Evolutionary conservation across 2,888 invertebrate species (phyloP).

Genomic region (Polyommatus iphigenia): DNA sequence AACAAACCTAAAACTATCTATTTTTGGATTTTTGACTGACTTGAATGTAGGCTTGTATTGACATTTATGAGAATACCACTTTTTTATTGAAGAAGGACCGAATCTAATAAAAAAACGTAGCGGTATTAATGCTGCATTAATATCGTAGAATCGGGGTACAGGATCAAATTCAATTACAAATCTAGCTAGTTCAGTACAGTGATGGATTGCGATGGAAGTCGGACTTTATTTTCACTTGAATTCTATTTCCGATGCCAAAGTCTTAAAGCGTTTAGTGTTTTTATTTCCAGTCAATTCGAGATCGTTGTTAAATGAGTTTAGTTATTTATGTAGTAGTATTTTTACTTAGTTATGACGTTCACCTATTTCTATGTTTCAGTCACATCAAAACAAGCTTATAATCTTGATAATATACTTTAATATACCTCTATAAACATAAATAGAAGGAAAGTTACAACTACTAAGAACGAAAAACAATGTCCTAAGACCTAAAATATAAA

Average conservation of each 20-base stretch:
- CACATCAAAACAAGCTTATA: no score
- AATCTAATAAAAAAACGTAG: background rate
- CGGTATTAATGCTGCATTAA: background rate
- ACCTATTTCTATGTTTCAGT: background rate
- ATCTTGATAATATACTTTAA: no score
- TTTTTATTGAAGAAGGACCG: no score
- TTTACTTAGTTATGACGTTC: background rate
- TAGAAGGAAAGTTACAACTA: background rate
- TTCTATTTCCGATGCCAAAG: slow-evolving; percentile 19
- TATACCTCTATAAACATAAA: no score
- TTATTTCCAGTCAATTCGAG: slow-evolving; percentile 12
- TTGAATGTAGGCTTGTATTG: no score
- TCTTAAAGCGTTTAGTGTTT: slow-evolving; percentile 19
- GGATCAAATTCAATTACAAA: slow-evolving; percentile 38
- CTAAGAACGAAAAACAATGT: background rate
- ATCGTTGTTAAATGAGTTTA: background rate
- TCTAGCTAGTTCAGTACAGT: slow-evolving; percentile 32
- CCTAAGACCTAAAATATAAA: background rate
- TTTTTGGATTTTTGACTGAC: no score
- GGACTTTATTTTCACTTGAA: slow-evolving; percentile 22
- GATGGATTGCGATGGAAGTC: slow-evolving; percentile 19
- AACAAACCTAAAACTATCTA: no score
- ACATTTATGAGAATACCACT: no score
- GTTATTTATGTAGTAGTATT: background rate
- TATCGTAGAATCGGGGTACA: background rate